Base-by-base conservation (phyloP, 2,888 invertebrate genomes). In the Mesorhabditis spiculigera region DNA sequence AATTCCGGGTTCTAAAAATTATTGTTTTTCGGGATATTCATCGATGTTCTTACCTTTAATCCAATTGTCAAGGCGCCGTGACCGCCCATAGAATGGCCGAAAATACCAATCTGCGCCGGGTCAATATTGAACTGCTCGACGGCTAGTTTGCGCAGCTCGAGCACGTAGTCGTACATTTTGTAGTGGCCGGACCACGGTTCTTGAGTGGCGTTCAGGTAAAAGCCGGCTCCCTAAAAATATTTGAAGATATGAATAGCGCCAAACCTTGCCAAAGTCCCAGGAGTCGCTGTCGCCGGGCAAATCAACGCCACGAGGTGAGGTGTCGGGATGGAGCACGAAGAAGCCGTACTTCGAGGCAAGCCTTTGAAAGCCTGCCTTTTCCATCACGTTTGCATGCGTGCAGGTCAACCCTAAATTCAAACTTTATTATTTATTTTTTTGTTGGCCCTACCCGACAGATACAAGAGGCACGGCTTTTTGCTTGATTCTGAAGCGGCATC, bases 161-260 rank as follows among this genome's bases (percentile, higher is more conserved):
- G 93, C n/a, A 98, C 88, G 83, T 98, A 98, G 74, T 92, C 92
- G 84, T 91, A 95, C 98, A 99, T 99, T 82, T 91, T 90, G 86
- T 96, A 98, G 88, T 97, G 91, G 45, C 90, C 91, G 50, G 91
- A 91, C 96, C 96, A 98, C 28, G 94, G 94, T n/a, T 91, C 91
- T 80, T 91, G 89, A 0, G 91, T 91, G 5, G 97, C 95, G 88
- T 98, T 92, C 3, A 98, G 89, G 87, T 98, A 98, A 87, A 95
- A 96, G 0, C 96, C 94, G 74, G 97, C 97, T 5, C 80, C 75
- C 68, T 10, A 13, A 28, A 13, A 13, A 10, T n/a, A 63, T 16
- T 10, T 10, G 58, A n/a, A 62, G 8, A 13, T 8, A 43, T 28
- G 10, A 5, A 45, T 6, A 65, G 68, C 62, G 41, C 5, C 43